Base-by-base conservation (phyloP, 2,888 invertebrate genomes). In the Quadroppia sp. region DNA sequence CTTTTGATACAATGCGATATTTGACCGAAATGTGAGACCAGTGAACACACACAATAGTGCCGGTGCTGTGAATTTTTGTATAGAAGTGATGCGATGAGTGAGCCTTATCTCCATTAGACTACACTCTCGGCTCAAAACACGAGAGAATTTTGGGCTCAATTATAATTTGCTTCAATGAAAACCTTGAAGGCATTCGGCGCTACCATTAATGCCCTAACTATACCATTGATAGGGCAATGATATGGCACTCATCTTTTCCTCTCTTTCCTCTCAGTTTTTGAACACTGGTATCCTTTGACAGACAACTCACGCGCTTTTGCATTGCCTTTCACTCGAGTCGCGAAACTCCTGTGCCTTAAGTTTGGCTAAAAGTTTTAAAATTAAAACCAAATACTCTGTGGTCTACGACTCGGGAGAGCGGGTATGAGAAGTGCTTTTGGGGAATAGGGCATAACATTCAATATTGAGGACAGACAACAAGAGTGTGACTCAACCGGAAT, bases 261-360 rank as follows among this genome's bases (percentile, higher is more conserved):
- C 53, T 20, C 20, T 50, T 20, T 50, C 50, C 50, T 50, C 50
- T 50, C 20, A 17, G 50, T 20, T 50, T n/a, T n/a, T n/a, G n/a
- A n/a, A n/a, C n/a, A n/a, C 50, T 50, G 50, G 17, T 50, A 53
- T 53, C 42, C 67, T 67, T 67, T 67, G 67, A 67, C 42, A 42
- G 67, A 40, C 67, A 67, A 61, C 67, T 67, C 67, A 67, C 67
- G 36, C 64, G 32, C 59, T 59, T 36, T 32, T 11, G 11, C 11
- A 36, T 45, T 53, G 11, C 25, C 25, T 11, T 23, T 7, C 50
- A 50, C n/a, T 25, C 7, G 61, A 61, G 28, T 56, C 30, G 56
- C 25, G 11, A 61, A 61, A 30, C 32, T n/a, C 15, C 32, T 61
- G 61, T 61, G 61, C 61, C 32, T 15, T 59, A 53, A 53, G 25